Conservation (phyloP, 2,113 vertebrate genomes). For the Bungarus multicinctus region DNA sequence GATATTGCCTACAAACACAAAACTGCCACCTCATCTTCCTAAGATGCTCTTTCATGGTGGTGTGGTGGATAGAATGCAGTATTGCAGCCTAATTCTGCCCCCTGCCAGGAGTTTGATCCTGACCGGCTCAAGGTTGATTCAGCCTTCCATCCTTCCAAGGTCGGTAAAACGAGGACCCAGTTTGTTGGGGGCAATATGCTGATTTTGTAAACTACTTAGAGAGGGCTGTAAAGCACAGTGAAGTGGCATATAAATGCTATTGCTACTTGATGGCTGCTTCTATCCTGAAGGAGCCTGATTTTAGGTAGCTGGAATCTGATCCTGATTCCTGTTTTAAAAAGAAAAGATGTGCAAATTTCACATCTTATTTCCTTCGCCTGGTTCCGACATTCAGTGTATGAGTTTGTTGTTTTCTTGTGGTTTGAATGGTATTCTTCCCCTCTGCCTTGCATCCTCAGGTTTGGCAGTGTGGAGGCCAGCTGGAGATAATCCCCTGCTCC, state of each 20-base stretch:
- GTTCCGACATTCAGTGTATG: not conserved
- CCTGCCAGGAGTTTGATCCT: too few relatives aligned
- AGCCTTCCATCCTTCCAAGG: too few relatives aligned
- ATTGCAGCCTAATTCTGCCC: too few relatives aligned
- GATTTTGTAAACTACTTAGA: too few relatives aligned
- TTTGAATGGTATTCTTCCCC: not conserved
- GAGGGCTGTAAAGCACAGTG: too few relatives aligned
- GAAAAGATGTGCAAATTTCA: not conserved
- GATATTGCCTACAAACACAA: not conserved
- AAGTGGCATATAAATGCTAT: too few relatives aligned
- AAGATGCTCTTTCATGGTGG: not conserved
- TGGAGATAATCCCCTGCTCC: constrained; percentile 95
- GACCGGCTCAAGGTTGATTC: too few relatives aligned
- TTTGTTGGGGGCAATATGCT: too few relatives aligned
- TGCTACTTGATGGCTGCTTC: not conserved
- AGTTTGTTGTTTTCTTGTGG: not conserved
- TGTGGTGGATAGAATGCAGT: too few relatives aligned
- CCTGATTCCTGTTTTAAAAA: not conserved
- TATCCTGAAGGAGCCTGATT: not conserved
- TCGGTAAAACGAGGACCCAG: too few relatives aligned
- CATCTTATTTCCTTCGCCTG: not conserved
- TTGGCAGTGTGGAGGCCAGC: constrained; percentile 92
- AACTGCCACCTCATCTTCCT: not conserved
- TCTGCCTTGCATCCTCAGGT: constrained; percentile 71
- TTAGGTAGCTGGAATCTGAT: not conserved